phyloP scores from a whole-genome alignment of 2,888 invertebrate genomes.

The Myathropa florea region DNA sequence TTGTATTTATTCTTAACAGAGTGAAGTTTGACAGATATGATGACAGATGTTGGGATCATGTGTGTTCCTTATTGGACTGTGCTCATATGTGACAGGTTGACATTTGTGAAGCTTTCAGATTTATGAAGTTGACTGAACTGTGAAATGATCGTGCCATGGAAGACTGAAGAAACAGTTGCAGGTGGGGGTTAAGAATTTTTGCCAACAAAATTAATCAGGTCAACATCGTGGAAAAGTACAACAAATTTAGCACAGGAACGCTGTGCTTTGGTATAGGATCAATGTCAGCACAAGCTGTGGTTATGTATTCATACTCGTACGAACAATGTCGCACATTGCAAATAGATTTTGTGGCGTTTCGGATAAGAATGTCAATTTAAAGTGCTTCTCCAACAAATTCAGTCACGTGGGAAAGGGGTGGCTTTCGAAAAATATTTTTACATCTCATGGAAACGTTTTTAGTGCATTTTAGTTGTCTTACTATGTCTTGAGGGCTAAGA shows the following conservation, averaged over 20 bases:
- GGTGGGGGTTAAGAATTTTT: background rate
- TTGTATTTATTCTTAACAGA: background rate
- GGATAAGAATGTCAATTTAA: too few species aligned
- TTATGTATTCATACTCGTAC: too few species aligned
- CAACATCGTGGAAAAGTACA: background rate
- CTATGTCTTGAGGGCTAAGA: too few species aligned
- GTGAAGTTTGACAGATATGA: slow-evolving; percentile 8
- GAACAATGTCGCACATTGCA: too few species aligned
- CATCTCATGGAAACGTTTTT: too few species aligned
- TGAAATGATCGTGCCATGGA: background rate
- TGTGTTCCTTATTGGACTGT: background rate
- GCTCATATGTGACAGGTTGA: background rate
- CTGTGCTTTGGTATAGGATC: background rate
- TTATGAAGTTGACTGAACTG: background rate
- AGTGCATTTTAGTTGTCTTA: too few species aligned
- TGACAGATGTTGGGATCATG: background rate
- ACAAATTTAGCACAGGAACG: background rate
- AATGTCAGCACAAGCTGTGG: too few species aligned
- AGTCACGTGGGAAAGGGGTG: too few species aligned
- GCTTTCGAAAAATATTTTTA: too few species aligned
- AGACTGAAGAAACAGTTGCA: background rate
- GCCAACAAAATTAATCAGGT: background rate
- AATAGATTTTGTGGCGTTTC: too few species aligned
- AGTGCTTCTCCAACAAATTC: too few species aligned
- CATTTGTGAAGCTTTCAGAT: background rate